Evolutionary conservation across 2,113 vertebrate species (phyloP).

Genomic region (Marmota flaviventris): DNA sequence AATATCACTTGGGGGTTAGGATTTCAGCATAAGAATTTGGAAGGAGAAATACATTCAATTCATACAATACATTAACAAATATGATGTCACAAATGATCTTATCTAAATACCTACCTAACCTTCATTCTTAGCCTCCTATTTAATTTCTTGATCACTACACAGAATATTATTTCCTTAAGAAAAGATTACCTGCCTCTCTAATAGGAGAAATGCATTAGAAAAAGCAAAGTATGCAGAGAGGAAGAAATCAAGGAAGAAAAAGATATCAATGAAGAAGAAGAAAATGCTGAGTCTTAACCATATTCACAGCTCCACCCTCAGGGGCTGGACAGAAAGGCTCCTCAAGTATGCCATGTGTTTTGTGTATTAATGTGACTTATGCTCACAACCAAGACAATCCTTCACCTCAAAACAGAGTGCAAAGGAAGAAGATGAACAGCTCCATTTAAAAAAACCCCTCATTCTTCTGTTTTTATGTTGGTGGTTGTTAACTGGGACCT

Average conservation of each 20-base stretch:
- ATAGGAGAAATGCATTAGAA: neutral
- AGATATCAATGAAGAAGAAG: neutral
- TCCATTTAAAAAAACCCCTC: neutral
- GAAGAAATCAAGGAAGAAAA: neutral
- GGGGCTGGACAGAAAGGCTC: neutral
- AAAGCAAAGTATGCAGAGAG: neutral
- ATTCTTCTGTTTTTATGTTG: neutral
- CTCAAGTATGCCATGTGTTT: rapidly evolving
- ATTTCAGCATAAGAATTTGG: neutral
- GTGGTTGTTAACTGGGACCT: neutral
- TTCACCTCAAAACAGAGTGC: neutral
- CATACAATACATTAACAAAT: neutral
- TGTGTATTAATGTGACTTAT: neutral
- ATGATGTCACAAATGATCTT: neutral
- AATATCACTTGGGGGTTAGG: no score
- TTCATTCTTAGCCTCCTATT: neutral
- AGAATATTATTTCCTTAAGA: neutral
- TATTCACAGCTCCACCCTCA: neutral
- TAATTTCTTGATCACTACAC: neutral
- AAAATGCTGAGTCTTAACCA: neutral
- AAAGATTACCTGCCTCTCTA: neutral
- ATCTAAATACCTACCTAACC: neutral
- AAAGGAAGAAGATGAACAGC: neutral
- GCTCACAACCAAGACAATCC: neutral
- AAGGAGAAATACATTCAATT: neutral